Base-by-base conservation (phyloP, 2,797 vertebrate species). In the Lepus townsendii region DNA sequence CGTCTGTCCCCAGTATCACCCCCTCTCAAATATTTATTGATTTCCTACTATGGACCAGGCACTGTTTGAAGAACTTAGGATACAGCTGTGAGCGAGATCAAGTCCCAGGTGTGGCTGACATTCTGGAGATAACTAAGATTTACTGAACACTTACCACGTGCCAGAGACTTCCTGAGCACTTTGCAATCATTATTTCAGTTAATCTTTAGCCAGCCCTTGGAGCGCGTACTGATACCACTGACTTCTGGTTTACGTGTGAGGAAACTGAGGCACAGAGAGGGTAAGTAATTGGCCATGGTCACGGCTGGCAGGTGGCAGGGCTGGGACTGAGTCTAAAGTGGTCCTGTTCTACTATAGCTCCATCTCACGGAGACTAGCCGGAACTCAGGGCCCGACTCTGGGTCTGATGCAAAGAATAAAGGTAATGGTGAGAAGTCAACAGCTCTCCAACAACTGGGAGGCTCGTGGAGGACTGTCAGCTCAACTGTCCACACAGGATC, bases 331-430 rank as follows among this genome's bases (percentile, higher is more conserved):
- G 91, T 54, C 87, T 71, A 83, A 85, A 60, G 54, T 20, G 22
- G 8, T 82, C 60, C 87, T 62, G 66, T 24, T 63, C 62, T 10
- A 72, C 20, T 26, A 63, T 0, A 92, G 68, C 50, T 68, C 50
- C 47, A 63, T 63, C 65, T 63, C 69, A 84, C 30, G 73, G 73
- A 91, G 24, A 22, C 8, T 65, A 73, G 80, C 91, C 52, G 57
- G 57, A 92, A 94, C 91, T 24, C 80, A 93, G 66, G 57, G 20
- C 65, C 52, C 14, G 8, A 38, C 35, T 93, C 27, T 47, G 35
- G 83, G 60, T 91, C 50, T 83, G 73, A 90, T 14, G 42, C 69
- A 78, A 52, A 92, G 65, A 24, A 38, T 73, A 73, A 83, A 84
- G 50, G 60, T 7, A 52, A 76, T 13, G 26, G 38, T 57, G 84